Base-by-base conservation (phyloP, 1,140 invertebrate genomes). In the Coenobita brevimanus region DNA sequence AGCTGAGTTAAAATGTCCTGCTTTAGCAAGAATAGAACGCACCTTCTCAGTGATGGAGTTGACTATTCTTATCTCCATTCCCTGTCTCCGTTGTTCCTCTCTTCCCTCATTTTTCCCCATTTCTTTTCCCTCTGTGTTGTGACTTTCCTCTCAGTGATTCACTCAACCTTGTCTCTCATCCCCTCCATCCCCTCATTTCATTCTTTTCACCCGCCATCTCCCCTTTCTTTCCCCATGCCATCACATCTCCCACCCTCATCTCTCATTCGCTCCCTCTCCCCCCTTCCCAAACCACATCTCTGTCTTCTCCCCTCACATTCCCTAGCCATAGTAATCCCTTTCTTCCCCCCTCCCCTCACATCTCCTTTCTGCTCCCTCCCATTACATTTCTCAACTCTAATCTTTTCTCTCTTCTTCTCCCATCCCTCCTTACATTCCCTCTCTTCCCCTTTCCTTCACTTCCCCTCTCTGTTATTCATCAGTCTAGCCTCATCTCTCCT, bases 221-320 rank as follows among this genome's bases (percentile, higher is more conserved):
- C 1, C 60, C 60, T 91, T 91, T 92, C 92, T 93, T 91, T 92
- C 91, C 46, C 69, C 33, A 30, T n/a, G 76, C 71, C 91, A 91
- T 91, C 92, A 92, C 92, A 92, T 91, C 91, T 91, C 89, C 85
- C 81, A 46, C 36, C 80, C 89, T 88, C 89, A 38, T 85, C 86
- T 88, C 88, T 73, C 2, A 30, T 38, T 73, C 0, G 27, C 8
- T 33, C 10, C 2, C n/a, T 0, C n/a, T n/a, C n/a, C n/a, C n/a
- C n/a, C n/a, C n/a, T n/a, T n/a, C n/a, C n/a, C n/a, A n/a, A n/a
- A n/a, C n/a, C n/a, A n/a, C n/a, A n/a, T n/a, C n/a, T n/a, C n/a
- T n/a, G n/a, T n/a, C n/a, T n/a, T n/a, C n/a, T n/a, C n/a, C n/a
- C n/a, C n/a, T n/a, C n/a, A n/a, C n/a, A n/a, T n/a, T n/a, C n/a